Conservation (phyloP, 2,113 vertebrate genomes). For the Mionectes macconnelli region DNA sequence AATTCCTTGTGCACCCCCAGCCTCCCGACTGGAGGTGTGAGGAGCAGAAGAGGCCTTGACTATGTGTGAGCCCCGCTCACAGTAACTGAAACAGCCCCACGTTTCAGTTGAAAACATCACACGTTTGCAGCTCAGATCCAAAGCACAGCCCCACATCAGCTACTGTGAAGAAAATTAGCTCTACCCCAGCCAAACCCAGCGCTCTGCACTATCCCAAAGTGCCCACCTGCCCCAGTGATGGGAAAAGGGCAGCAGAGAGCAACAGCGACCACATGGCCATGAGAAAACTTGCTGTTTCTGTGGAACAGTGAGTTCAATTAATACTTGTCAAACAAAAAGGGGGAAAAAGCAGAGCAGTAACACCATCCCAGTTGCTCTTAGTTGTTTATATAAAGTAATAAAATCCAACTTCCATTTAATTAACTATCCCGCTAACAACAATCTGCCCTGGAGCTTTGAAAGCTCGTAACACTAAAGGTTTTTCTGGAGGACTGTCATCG, state of each 20-base stretch:
- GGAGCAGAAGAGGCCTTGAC: not conserved
- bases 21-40: too few species aligned
- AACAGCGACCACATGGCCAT: fast-evolving
- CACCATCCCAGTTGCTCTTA: not conserved
- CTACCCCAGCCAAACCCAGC: not conserved
- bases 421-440: not conserved
- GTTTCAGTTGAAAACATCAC: too few species aligned
- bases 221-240: too few species aligned
- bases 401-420: conserved; percentile 18
- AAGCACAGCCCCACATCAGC: not conserved
- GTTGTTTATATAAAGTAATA: not conserved
- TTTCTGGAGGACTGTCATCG: not conserved
- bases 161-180: not conserved
- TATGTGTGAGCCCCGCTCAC: not conserved
- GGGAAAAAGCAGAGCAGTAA: not conserved
- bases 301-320: not conserved
- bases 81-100: not conserved
- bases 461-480: not conserved
- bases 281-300: not conserved
- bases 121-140: not conserved
- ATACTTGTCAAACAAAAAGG: not conserved
- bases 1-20: not conserved
- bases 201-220: not conserved
- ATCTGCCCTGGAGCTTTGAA: not conserved
- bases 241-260: not conserved